Percentiles rank a stretch among this genome's conserved stretches.
Conservation (phyloP, 2,888 invertebrate genomes). For the Drosophila robusta region DNA sequence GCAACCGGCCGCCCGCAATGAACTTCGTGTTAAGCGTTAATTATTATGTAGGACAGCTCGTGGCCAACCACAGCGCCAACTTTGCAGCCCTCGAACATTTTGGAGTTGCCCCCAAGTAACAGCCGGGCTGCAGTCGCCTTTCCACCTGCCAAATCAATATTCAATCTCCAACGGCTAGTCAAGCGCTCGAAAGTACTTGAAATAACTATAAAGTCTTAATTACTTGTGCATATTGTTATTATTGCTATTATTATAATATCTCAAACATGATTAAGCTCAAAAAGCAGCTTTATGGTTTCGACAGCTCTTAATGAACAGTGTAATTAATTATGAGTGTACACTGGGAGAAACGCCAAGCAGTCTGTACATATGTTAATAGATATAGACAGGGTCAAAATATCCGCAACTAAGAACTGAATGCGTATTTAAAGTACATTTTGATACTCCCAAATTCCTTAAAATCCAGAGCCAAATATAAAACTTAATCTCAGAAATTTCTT, state of each 20-base stretch:
- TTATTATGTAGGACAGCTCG: slow-evolving; percentile 54
- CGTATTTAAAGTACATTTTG: too few species aligned
- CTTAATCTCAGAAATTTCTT: too few species aligned
- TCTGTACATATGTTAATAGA: too few species aligned
- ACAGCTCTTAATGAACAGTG: slow-evolving; percentile 18
- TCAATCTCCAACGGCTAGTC: neutral
- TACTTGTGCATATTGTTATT: slow-evolving; percentile 1
- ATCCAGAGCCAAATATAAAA: too few species aligned
- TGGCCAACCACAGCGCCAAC: slow-evolving; percentile 18
- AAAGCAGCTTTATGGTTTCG: neutral
- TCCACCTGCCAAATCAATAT: slow-evolving; percentile 3
- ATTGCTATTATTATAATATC: slow-evolving; percentile 2
- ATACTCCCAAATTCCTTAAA: too few species aligned
- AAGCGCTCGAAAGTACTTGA: slow-evolving; percentile 5
- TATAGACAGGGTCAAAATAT: too few species aligned
- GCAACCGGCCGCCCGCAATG: slow-evolving; percentile 11
- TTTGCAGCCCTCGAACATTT: slow-evolving; percentile 11
- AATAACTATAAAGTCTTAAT: neutral
- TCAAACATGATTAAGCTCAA: slow-evolving; percentile 5
- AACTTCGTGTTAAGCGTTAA: slow-evolving; percentile 59
- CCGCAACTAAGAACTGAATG: too few species aligned
- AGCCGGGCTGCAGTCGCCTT: neutral
- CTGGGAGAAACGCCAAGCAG: neutral
- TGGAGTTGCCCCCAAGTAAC: neutral
- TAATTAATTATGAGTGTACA: neutral